Evolutionary conservation across 2,888 invertebrate genomes (phyloP), one percentile per base, ranked within the genome.

Genomic region (Caenorhabditis sulstoni): DNA sequence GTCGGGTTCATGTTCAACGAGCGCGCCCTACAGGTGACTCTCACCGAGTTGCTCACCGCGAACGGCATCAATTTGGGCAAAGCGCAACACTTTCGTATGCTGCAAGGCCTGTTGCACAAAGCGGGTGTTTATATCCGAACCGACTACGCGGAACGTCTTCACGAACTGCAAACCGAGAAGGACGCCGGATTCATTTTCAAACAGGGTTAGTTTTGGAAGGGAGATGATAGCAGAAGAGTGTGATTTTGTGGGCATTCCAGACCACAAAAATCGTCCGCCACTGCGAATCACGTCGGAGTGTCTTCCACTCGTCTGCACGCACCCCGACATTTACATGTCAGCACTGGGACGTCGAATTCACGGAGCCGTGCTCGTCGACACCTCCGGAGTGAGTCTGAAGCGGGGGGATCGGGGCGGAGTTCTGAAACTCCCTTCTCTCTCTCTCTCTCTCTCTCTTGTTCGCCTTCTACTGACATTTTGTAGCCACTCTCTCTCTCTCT

Each of bases 21-120:
- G 2, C 35, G 47, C 7, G 3, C 3, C 1, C 4, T 71, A 3
- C 16, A 49, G 4, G 3, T 71, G 8, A 64, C 49, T 0, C 14
- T 71, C 5, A 18, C 49, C 0, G 71, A 71, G 12, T 0, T 71
- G 22, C 47, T 71, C 16, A 18, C n/a, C 0, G 71, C 71, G 0
- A 71, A 71, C 20, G 71, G 71, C 9, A 29, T 71, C 5, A 71
- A 64, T 35, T 23, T 71, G 47, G 16, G 18, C 8, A 35, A 20
- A 7, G 16, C 71, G 1, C 49, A 59, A 12, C 59, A 71, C 22
- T 64, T 49, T 20, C 41, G 64, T 11, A 71, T 62, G 64, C 44
- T 71, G 8, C 71, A 71, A 20, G 71, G 71, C 14, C 4, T 49
- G 7, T 16, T 71, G 0, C 71, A 71, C 41, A 71, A 50, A 11